Evolutionary conservation across 2,113 vertebrate genomes (phyloP), one percentile per base, ranked within the genome.

Genomic region (Lagopus leucura): DNA sequence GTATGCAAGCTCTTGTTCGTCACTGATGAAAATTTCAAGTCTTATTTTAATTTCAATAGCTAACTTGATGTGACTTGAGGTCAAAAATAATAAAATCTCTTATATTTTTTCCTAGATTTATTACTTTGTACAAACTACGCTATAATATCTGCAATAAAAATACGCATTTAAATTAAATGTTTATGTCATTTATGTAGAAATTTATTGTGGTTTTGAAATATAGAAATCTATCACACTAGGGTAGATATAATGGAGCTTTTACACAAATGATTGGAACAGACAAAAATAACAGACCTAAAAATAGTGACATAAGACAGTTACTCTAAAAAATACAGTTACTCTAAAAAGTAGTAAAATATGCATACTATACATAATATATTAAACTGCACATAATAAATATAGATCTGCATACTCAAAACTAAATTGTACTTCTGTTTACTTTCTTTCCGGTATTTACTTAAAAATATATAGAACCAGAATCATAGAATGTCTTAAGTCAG

Each of bases 391-490:
- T 70, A 58, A 63, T 25, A 32, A 57, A 36, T 13, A 15, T 13
- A 34, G 52, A 15, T 43, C 22, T 58, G 11, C 4, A 36, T 6
- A 88, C 24, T 27, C 24, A 27, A 14, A 38, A 24, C 48, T 57
- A 55, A 0, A 9, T 2, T 0, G 2, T 30, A 14, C 0, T 52
- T 74, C 22, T 28, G 1, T 11, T 52, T 55, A 25, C 30, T 54
- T 67, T 36, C 3, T 34, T 81, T 36, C 4, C 36, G 6, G 12
- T 66, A 36, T 11, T 72, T 69, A n/a, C 61, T 43, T 66, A 42
- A 88, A 69, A 54, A 25, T 4, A 8, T 13, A 15, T 58, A 19
- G 54, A 57, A 32, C 10, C 28, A 57, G 54, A 57, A 32, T 57
- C 54, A 32, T 19, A 57, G 30, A 32, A 57, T 57, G 30, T 10